phyloP scores from a whole-genome alignment of 1,140 invertebrate genomes.

The Drosophila kikkawai region DNA sequence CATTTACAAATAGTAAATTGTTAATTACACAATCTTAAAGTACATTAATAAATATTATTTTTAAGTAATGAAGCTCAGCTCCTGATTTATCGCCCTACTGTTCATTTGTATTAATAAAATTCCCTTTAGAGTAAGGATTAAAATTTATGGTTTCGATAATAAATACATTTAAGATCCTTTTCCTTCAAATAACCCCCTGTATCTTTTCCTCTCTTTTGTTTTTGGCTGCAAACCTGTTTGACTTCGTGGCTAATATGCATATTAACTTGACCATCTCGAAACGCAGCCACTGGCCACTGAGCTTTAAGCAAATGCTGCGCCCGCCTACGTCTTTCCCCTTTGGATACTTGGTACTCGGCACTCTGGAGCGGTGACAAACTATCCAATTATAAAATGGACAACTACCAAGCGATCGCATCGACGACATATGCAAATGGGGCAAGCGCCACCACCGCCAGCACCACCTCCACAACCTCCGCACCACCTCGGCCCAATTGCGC shows the following conservation, averaged over 20 bases:
- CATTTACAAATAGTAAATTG: too few relatives aligned
- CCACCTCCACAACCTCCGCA: slow-evolving; percentile 29
- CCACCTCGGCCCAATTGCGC: slow-evolving; percentile 43
- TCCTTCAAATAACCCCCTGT: neutral
- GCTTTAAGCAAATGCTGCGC: slow-evolving; percentile 26
- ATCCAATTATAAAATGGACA: slow-evolving; percentile 71
- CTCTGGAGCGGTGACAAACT: slow-evolving; percentile 63
- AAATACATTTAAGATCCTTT: slow-evolving; percentile 34
- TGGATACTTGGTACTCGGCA: neutral
- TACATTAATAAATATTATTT: neutral
- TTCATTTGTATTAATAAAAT: slow-evolving; percentile 13
- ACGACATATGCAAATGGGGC: slow-evolving; percentile 48
- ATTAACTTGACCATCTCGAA: slow-evolving; percentile 48
- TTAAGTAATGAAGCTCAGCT: neutral
- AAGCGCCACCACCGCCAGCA: slow-evolving; percentile 48
- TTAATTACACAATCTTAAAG: too few relatives aligned
- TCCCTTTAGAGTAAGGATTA: neutral
- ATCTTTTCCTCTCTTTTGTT: neutral
- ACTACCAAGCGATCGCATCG: slow-evolving; percentile 44
- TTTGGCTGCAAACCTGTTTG: slow-evolving; percentile 15
- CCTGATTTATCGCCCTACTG: slow-evolving; percentile 2
- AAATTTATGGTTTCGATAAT: slow-evolving; percentile 27
- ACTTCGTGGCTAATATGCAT: slow-evolving; percentile 47
- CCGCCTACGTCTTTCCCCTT: slow-evolving; percentile 28
- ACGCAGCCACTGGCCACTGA: slow-evolving; percentile 50